Evolutionary conservation across 2,888 invertebrate genomes (phyloP), one percentile per base, ranked within the genome.

Genomic region (Caenorhabditis doughertyi): DNA sequence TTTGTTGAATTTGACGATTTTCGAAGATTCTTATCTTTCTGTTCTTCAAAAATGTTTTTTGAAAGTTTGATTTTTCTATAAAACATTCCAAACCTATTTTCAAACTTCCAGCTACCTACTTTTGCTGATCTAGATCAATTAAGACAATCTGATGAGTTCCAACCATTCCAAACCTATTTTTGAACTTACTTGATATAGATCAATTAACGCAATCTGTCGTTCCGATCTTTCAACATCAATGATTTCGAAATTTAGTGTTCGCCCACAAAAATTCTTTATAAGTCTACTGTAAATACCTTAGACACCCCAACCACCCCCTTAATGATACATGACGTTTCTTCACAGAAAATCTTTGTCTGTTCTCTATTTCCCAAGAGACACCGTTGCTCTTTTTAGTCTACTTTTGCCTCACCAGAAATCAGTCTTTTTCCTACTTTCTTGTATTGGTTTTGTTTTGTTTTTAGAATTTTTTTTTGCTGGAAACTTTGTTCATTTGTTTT

Each of bases 241-340:
- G 56, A 25, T 55, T 55, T 55, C 39, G n/a, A 23, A 60, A 39
- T 60, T 42, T 60, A 32, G 42, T 39, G 32, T 18, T 58, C 58
- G 9, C 8, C 29, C 9, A 32, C n/a, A 35, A 21, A 13, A n/a
- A 39, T 60, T 60, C 56, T 25, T 29, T 39, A 9, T 3, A 39
- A 39, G 39, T 9, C 9, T 32, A 32, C 32, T 4, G 39, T 39
- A 39, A n/a, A n/a, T n/a, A n/a, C n/a, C n/a, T n/a, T n/a, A n/a
- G n/a, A n/a, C n/a, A n/a, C n/a, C 39, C 39, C 16, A 9, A 39
- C 3, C 16, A 13, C 39, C 16, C 39, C 9, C 4, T 39, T 39
- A 13, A 3, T 9, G 39, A 13, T 8, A 39, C 4, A 39, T 3
- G 5, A 32, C 5, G 9, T 32, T 32, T 32, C 32, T 32, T 39